These are phyloP conservation scores for Drosophila ohnishii DNA, from an alignment of 1,140 invertebrate species.

Conservation along the genomic window DNA sequence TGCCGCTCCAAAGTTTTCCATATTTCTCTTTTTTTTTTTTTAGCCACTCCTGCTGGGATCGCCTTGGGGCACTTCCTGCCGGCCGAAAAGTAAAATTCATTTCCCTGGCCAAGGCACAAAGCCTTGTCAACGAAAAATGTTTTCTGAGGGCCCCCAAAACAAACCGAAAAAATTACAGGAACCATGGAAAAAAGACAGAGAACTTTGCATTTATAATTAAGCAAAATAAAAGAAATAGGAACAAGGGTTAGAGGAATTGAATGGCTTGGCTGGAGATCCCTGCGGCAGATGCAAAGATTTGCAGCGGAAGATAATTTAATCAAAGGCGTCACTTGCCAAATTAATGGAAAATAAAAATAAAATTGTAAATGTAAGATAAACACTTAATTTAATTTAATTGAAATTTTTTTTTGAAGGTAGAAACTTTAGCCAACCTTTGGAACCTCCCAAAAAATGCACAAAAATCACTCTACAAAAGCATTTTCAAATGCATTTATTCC, in stretches of 20 bases:
- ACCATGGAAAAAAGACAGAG: slow-evolving; percentile 37
- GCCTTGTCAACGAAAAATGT: slow-evolving; percentile 68
- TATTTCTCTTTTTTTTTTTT: slow-evolving; percentile 15
- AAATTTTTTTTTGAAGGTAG: too few relatives aligned
- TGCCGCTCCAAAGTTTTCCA: slow-evolving; percentile 8
- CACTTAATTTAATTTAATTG: too few relatives aligned
- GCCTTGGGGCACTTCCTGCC: slow-evolving; percentile 69
- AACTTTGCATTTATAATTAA: slow-evolving; percentile 79
- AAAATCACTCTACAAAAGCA: background rate
- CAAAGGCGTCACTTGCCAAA: slow-evolving; percentile 19
- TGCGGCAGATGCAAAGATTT: slow-evolving; percentile 41
- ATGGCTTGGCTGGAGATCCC: slow-evolving; percentile 33
- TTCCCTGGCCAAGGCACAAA: slow-evolving; percentile 71
- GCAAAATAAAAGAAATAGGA: slow-evolving; percentile 17
- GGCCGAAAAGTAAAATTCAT: slow-evolving; percentile 74
- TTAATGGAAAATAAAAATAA: background rate
- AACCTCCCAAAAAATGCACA: background rate
- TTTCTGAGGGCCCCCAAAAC: slow-evolving; percentile 48
- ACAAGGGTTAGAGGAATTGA: slow-evolving; percentile 34
- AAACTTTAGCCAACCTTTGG: too few relatives aligned
- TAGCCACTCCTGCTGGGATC: slow-evolving; percentile 16
- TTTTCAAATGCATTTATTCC: slow-evolving; percentile 12
- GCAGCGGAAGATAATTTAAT: slow-evolving; percentile 34
- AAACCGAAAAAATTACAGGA: slow-evolving; percentile 38
- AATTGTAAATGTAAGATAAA: background rate